Conservation (phyloP, 2,888 invertebrate genomes). For the Sycophila texana region DNA sequence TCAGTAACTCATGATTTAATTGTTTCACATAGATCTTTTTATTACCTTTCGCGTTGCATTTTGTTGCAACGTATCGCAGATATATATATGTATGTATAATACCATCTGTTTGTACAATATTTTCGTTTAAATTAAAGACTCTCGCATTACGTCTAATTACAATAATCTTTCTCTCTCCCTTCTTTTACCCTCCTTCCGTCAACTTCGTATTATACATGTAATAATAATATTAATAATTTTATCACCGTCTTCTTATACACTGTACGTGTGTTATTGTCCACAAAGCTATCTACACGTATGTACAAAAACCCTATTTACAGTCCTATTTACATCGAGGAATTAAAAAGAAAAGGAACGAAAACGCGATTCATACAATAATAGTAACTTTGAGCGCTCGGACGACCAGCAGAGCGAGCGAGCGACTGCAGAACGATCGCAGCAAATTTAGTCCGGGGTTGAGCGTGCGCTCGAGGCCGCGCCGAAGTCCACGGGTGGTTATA, state of each 20-base stretch:
- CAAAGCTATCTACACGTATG: slow-evolving; percentile 64
- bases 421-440: too few relatives aligned
- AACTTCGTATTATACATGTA: neutral
- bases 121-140: slow-evolving; percentile 65
- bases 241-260: slow-evolving; percentile 55
- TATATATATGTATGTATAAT: slow-evolving; percentile 61
- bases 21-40: slow-evolving; percentile 64
- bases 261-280: slow-evolving; percentile 66
- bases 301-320: slow-evolving; percentile 34
- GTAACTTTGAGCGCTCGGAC: neutral
- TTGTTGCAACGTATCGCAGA: slow-evolving; percentile 9
- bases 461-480: neutral
- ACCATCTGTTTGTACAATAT: slow-evolving; percentile 68
- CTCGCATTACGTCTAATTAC: slow-evolving; percentile 67
- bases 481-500: neutral
- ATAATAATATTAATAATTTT: slow-evolving; percentile 32
- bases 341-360: neutral
- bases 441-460: too few relatives aligned
- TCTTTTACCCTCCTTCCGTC: neutral
- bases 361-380: neutral
- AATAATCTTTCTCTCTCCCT: slow-evolving; percentile 61
- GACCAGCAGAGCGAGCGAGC: too few relatives aligned
- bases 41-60: slow-evolving; percentile 62
- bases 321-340: neutral
- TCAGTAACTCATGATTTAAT: slow-evolving; percentile 45